Evolutionary conservation across 2,888 invertebrate genomes (phyloP).

Genomic region (Drosophila kokeensis): DNA sequence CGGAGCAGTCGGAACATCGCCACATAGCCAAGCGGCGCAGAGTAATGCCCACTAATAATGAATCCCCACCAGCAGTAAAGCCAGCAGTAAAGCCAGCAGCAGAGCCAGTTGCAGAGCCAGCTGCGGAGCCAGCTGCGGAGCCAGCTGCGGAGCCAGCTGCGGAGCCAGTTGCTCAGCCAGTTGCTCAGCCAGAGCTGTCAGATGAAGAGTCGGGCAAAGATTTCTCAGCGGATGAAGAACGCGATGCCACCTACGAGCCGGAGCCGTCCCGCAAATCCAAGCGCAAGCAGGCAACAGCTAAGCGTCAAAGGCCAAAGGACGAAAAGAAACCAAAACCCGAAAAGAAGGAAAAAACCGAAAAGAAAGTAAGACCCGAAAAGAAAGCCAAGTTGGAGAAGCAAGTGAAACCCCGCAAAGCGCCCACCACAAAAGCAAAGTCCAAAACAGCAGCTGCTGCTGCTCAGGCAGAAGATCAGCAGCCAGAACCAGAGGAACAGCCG

Average conservation of each 20-base stretch:
- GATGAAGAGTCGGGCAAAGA: conserved; percentile 27
- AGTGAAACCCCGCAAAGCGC: conserved; percentile 20
- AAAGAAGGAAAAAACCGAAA: conserved; percentile 36
- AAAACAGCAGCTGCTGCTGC: background rate
- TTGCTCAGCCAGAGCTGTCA: background rate
- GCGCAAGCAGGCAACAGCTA: conserved; percentile 63
- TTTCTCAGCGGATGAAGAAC: conserved; percentile 58
- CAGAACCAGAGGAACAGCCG: conserved; percentile 64
- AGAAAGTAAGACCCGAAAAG: conserved; percentile 30
- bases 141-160: background rate
- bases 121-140: background rate
- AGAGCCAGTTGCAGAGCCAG: background rate
- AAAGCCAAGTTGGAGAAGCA: conserved; percentile 32
- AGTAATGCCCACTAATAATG: conserved; percentile 62
- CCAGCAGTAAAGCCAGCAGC: background rate
- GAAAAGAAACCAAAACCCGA: conserved; percentile 33
- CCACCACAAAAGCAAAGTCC: background rate
- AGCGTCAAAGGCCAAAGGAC: conserved; percentile 38
- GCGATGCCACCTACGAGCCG: conserved; percentile 46
- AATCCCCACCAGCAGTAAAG: conserved; percentile 3
- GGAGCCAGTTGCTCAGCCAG: background rate
- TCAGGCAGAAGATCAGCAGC: conserved; percentile 21
- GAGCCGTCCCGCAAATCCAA: conserved; percentile 42
- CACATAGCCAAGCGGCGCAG: conserved; percentile 87
- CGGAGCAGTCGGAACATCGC: conserved; percentile 85